These are phyloP conservation scores for Cordilura impudica DNA, from an alignment of 2,888 invertebrate genomes.

Conservation along the genomic window DNA sequence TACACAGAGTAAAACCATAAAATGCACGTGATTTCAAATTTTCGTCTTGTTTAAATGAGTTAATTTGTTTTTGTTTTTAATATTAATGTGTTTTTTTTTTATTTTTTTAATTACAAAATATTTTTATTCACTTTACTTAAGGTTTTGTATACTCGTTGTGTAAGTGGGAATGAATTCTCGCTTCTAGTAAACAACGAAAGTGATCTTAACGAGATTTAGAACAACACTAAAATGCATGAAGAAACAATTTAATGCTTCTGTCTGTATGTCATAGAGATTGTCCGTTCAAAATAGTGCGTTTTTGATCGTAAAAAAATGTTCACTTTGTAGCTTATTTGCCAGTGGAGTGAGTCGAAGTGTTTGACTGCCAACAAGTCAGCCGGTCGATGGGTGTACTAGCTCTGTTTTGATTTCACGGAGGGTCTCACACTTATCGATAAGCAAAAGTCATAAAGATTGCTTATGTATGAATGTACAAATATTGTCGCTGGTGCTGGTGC, in stretches of 20 bases:
- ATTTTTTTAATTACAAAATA: background rate
- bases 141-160: background rate
- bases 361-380: background rate
- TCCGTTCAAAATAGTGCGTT: background rate
- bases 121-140: background rate
- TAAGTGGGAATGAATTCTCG: background rate
- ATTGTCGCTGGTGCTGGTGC: background rate
- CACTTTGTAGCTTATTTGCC: background rate
- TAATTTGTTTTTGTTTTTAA: background rate
- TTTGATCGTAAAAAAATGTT: background rate
- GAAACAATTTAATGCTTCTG: constrained; percentile 24
- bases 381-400: background rate
- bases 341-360: too few relatives aligned
- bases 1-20: background rate
- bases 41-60: background rate
- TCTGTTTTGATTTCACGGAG: background rate
- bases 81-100: constrained; percentile 24
- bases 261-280: background rate
- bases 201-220: constrained; percentile 66
- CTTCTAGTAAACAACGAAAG: constrained; percentile 51
- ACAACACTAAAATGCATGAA: constrained; percentile 58
- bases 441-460: background rate
- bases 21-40: background rate
- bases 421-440: background rate
- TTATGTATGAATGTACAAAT: too few relatives aligned